Evolutionary conservation across 2,888 invertebrate genomes (phyloP).

Genomic region (Diachrysia chrysitis): DNA sequence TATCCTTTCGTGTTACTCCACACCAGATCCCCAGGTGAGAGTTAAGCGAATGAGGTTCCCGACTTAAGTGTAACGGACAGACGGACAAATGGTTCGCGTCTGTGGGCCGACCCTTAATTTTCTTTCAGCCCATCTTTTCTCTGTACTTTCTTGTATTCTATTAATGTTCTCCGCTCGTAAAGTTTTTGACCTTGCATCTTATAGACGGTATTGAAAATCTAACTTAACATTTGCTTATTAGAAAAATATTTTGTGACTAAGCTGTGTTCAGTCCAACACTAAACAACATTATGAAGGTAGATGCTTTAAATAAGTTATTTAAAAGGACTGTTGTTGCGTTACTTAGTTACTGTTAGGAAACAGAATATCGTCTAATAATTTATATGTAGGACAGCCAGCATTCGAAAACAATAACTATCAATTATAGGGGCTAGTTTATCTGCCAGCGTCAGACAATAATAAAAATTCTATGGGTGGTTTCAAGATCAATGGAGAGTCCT

Average conservation of each 20-base stretch:
- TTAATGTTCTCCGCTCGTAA: slow-evolving; percentile 54
- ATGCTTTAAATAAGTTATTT: no score
- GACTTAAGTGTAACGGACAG: slow-evolving; percentile 72
- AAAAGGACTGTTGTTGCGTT: no score
- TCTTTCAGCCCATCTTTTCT: slow-evolving; percentile 38
- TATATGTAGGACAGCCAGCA: no score
- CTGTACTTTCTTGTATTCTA: slow-evolving; percentile 50
- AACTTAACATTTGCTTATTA: slow-evolving; percentile 8
- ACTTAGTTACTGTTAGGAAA: no score
- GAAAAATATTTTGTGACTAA: background rate
- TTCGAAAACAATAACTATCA: no score
- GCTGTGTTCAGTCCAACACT: no score
- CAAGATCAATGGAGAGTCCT: slow-evolving; percentile 7
- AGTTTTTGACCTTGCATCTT: slow-evolving; percentile 21
- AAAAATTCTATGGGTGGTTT: background rate
- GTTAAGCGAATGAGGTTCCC: slow-evolving; percentile 74
- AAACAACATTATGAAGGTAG: no score
- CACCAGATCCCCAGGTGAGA: slow-evolving; percentile 73
- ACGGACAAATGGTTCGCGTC: slow-evolving; percentile 70
- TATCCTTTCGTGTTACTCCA: slow-evolving; percentile 42
- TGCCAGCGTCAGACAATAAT: background rate
- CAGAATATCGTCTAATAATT: no score
- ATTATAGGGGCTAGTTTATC: no score
- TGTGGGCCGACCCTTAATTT: slow-evolving; percentile 59
- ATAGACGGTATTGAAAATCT: slow-evolving; percentile 36